Base-by-base conservation (phyloP, 1,140 invertebrate genomes). In the Drosophila santomea region DNA sequence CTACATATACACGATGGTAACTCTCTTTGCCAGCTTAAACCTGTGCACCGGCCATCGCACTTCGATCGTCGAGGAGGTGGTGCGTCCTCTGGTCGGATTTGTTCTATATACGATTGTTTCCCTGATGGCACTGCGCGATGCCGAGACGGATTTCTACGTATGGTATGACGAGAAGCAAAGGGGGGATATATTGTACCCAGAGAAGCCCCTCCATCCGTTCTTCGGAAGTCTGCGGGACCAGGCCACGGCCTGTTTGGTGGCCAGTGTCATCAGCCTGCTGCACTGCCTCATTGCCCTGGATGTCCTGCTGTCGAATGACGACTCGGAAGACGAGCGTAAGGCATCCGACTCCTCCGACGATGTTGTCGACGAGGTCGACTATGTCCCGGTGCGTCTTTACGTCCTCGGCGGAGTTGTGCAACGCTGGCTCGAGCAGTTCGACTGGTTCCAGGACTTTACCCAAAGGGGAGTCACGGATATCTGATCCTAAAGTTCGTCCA, bases 231-330 rank as follows among this genome's bases (percentile, higher is more conserved):
- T 79, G 14, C 71, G 75, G 5, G 0, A 7, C 6, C 78, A 82
- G 25, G 82, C 82, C 0, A n/a, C 50, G 0, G 20, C 47, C 7
- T 12, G 62, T 0, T 47, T 86, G 7, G 12, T 38, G 10, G 45
- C 38, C 14, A 77, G 66, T 3, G 28, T 76, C 0, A 2, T 75
- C 7, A 78, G 68, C 41, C 28, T 86, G 39, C 56, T 86, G 51
- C 82, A 86, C 15, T 36, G 23, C 36, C 51, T 78, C 17, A 78
- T 82, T 14, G 25, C 57, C 0, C 14, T 82, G 7, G 82, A 86
- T 63, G 74, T 86, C 0, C 7, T 75, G 28, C 59, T 86, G 0
- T 78, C 78, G 8, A 56, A 56, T 3, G 41, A 58, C 8, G 38
- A 59, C 8, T 10, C n/a, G 1, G 36, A 62, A 4, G 43, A 56